Percentiles rank a stretch among this genome's conserved stretches.
Conservation (phyloP, 2,113 vertebrate species). For the Boulengeromyrus knoepffleri region DNA sequence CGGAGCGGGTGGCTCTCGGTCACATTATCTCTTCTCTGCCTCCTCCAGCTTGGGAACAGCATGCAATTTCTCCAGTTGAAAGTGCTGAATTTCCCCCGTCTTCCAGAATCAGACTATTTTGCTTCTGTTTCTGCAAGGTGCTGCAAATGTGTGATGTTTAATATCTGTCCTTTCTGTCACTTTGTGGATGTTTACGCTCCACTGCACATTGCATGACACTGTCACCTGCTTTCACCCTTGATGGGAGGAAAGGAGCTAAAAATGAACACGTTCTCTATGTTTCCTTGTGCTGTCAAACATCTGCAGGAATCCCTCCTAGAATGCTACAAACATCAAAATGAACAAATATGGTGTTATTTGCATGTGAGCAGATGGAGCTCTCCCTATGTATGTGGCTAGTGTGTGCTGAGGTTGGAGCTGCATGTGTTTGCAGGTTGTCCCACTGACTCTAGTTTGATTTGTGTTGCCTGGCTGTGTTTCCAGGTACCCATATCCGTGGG, state of each 20-base stretch:
- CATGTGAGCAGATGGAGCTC: background rate
- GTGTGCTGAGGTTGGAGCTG: background rate
- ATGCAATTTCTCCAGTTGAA: background rate
- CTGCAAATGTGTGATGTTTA: background rate
- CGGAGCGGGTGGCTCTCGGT: slow-evolving; percentile 9
- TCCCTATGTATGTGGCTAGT: background rate
- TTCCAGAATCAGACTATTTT: background rate
- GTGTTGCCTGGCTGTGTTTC: background rate
- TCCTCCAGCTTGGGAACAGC: background rate
- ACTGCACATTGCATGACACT: background rate
- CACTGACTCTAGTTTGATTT: slow-evolving; percentile 6
- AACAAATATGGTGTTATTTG: background rate
- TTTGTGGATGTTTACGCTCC: background rate
- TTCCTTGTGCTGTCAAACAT: slow-evolving; percentile 54
- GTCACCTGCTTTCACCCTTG: background rate
- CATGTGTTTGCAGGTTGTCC: background rate
- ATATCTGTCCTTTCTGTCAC: background rate
- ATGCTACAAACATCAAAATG: background rate
- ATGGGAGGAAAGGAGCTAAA: background rate
- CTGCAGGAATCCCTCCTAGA: slow-evolving; percentile 27
- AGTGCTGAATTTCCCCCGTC: background rate
- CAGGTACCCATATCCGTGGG: slow-evolving; percentile 88
- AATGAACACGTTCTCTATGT: background rate
- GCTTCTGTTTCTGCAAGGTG: background rate
- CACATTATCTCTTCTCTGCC: background rate